Base-by-base conservation (phyloP, 2,888 invertebrate genomes). In the Sialis lutaria region DNA sequence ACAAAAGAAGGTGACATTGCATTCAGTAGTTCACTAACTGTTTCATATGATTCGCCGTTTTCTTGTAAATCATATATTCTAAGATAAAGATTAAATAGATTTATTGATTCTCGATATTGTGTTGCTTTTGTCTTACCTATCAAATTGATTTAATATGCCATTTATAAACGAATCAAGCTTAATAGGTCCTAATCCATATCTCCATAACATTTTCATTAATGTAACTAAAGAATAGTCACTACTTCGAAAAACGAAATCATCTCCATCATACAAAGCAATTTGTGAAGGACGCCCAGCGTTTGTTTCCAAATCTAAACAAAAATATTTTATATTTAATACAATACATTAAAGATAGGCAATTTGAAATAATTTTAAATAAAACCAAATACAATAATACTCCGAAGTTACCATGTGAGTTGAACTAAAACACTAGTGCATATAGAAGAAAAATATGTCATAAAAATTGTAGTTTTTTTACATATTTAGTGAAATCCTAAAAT, bases 21-120 rank as follows among this genome's bases (percentile, higher is more conserved):
- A 31, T 57, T 49, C 7, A 79, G 53, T 49, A 79, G 54, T n/a
- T 67, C 66, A 22, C 64, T 62, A 0, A 74, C 68, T 48, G 67
- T 67, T 10, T 63, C 60, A 57, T 69, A 79, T 5, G 67, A 61
- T 52, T 63, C 54, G 1, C 69, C 70, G 32, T 64, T 54, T 6
- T 67, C 64, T 52, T 77, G 77, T 12, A 70, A 56, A 6, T 61
- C 53, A 55, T 79, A 79, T 50, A 79, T 73, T 45, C 74, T 76
- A 37, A 66, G 65, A 48, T 58, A 57, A 48, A 50, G 8, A 30
- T 31, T 39, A 8, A 30, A 34, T 22, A 37, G 1, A 10, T 37
- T 10, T 7, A 37, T 37, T 10, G 6, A 37, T 4, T 8, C 12
- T 10, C 8, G 12, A 7, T 5, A 37, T 37, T 37, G 12, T 35